phyloP scores from a whole-genome alignment of 2,797 vertebrate species.

The Gallinago stenura region DNA sequence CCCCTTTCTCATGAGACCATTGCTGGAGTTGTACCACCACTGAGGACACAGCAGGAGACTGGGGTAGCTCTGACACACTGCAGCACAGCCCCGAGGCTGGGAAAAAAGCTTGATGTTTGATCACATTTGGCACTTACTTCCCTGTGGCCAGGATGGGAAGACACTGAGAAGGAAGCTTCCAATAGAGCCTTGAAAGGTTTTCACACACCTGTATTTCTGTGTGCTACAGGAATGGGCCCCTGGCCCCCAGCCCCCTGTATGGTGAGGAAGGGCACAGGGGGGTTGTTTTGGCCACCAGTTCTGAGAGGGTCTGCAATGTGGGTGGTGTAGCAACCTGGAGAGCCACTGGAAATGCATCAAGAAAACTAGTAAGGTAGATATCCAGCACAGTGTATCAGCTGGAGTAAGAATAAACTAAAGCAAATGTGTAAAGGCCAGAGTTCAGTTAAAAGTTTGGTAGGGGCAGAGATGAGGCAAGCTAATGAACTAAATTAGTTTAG shows the following conservation, averaged over 20 bases:
- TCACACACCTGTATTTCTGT: accelerated
- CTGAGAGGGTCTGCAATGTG: not conserved
- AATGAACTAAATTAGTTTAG: not conserved
- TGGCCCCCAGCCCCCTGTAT: too few relatives aligned
- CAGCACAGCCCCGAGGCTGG: not conserved
- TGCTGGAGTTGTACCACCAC: not conserved
- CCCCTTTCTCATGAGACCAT: accelerated
- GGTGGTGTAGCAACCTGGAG: not conserved
- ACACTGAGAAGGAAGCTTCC: not conserved
- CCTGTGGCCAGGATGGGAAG: not conserved
- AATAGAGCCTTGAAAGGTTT: not conserved
- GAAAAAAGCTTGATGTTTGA: not conserved
- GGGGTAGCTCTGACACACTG: not conserved
- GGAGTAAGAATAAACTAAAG: not conserved
- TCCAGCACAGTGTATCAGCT: not conserved
- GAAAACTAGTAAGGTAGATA: not conserved
- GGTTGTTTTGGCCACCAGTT: not conserved
- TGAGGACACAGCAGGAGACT: not conserved
- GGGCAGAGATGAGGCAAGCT: not conserved
- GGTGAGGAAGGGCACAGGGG: accelerated
- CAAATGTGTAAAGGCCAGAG: not conserved
- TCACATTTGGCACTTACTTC: not conserved
- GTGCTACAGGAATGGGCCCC: not conserved
- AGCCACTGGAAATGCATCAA: not conserved
- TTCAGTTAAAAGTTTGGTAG: not conserved